Percentiles rank a stretch among this genome's conserved stretches.
Conservation (phyloP, 2,888 invertebrate species). For the Myopa testacea region DNA sequence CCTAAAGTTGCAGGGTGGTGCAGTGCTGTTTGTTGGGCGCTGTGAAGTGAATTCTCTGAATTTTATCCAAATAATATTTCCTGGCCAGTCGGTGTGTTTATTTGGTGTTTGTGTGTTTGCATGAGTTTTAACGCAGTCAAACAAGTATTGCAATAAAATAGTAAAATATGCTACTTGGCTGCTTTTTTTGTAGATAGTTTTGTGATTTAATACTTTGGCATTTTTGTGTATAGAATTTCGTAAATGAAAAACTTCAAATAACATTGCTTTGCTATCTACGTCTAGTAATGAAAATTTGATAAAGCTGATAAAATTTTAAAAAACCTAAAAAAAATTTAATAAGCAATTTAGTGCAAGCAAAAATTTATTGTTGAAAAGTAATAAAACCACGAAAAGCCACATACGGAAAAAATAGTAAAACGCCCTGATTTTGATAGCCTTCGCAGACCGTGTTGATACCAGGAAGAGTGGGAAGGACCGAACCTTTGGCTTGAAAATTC, state of each 20-base stretch:
- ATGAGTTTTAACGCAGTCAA: conserved; percentile 1
- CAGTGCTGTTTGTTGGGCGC: neutral
- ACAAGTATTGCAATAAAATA: conserved; percentile 10
- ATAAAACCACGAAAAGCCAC: neutral
- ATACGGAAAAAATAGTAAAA: conserved; percentile 6
- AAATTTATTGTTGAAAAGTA: conserved; percentile 9
- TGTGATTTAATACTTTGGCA: neutral
- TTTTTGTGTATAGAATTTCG: conserved; percentile 12
- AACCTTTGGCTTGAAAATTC: neutral
- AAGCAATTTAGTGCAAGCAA: conserved; percentile 1
- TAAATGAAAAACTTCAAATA: neutral
- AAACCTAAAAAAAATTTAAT: neutral
- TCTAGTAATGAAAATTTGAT: conserved; percentile 7
- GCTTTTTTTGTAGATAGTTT: conserved; percentile 7
- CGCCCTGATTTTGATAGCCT: conserved; percentile 32
- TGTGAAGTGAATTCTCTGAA: conserved; percentile 16
- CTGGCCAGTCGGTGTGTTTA: conserved; percentile 29
- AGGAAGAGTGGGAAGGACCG: neutral
- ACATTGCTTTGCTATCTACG: conserved; percentile 29
- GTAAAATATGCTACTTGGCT: neutral
- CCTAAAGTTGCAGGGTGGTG: conserved; percentile 3
- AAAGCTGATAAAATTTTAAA: neutral
- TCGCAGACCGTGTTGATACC: conserved; percentile 4
- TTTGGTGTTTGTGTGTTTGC: conserved; percentile 17
- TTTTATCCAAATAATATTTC: conserved; percentile 16